Conservation (phyloP, 1,140 invertebrate genomes). For the Drosophila nigrodunni region DNA sequence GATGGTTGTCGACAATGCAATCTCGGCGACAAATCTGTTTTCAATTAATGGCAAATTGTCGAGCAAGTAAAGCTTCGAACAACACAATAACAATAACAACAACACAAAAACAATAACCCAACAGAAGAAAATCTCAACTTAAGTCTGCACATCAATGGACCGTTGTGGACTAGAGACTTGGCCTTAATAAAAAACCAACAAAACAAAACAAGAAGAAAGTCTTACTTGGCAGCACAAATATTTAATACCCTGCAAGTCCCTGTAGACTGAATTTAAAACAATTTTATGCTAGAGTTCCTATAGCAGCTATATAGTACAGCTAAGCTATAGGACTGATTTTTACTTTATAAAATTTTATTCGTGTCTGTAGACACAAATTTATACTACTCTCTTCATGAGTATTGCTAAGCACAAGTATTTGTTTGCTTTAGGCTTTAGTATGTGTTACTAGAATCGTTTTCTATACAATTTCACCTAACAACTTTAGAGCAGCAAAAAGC, state of each 20-base stretch:
- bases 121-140: neutral
- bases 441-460: constrained; percentile 21
- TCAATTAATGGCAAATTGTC: constrained; percentile 82
- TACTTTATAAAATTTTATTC: neutral
- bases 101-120: constrained; percentile 16
- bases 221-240: no score
- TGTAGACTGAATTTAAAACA: no score
- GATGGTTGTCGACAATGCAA: constrained; percentile 80
- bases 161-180: no score
- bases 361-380: no score
- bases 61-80: constrained; percentile 60
- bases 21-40: constrained; percentile 78
- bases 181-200: no score
- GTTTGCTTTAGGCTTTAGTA: constrained; percentile 5
- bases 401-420: neutral
- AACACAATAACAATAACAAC: constrained; percentile 34
- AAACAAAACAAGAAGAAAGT: no score
- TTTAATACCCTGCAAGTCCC: no score
- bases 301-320: no score
- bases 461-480: constrained; percentile 32
- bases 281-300: no score
- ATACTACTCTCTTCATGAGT: no score
- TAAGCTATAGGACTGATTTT: neutral
- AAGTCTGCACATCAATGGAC: no score
- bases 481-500: constrained; percentile 16